Evolutionary conservation across 2,888 invertebrate species (phyloP).

Genomic region (Stenodera caucasica): DNA sequence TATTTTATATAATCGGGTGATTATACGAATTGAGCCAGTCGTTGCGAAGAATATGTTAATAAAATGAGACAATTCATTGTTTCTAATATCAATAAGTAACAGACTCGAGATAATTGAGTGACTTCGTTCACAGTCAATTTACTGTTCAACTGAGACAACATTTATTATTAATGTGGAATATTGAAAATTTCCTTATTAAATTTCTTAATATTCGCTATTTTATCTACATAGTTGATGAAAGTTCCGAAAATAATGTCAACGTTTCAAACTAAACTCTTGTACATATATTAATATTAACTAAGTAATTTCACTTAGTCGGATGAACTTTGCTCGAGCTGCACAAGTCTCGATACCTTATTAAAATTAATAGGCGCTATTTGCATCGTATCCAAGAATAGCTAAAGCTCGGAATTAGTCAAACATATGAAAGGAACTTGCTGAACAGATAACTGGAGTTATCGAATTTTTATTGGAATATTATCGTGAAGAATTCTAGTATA

Average conservation of each 20-base stretch:
- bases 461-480: neutral
- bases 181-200: neutral
- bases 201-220: neutral
- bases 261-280: neutral
- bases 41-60: neutral
- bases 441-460: neutral
- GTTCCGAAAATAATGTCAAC: neutral
- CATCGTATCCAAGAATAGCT: neutral
- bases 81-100: neutral
- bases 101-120: neutral
- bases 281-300: neutral
- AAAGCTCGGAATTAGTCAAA: neutral
- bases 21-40: neutral
- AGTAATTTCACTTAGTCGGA: neutral
- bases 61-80: neutral
- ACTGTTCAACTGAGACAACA: neutral
- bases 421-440: neutral
- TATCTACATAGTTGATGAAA: neutral
- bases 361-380: neutral
- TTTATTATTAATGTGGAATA: neutral
- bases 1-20: neutral
- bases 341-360: neutral
- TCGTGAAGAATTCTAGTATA: too few species aligned
- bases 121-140: slow-evolving; percentile 2
- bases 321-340: neutral